These are phyloP conservation scores for Nesidiocoris tenuis DNA, from an alignment of 2,888 invertebrate species.

Conservation along the genomic window DNA sequence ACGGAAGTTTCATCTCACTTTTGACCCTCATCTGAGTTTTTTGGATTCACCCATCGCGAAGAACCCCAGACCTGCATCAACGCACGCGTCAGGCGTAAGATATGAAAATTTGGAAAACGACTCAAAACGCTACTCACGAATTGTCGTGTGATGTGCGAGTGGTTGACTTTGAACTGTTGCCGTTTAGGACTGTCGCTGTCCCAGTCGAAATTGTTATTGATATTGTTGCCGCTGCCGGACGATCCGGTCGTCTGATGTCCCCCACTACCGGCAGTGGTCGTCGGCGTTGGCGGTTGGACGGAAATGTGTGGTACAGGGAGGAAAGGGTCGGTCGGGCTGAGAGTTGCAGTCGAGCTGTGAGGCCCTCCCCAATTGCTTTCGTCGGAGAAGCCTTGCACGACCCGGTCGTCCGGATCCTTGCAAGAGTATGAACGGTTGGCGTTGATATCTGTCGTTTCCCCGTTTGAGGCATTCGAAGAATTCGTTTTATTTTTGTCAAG, in stretches of 20 bases:
- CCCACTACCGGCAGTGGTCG: constrained; percentile 28
- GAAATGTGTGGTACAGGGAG: constrained; percentile 65
- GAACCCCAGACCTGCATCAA: too few species aligned
- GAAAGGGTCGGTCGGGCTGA: constrained; percentile 55
- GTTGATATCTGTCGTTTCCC: constrained; percentile 47
- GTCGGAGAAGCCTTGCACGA: constrained; percentile 45
- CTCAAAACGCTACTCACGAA: too few species aligned
- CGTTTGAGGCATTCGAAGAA: constrained; percentile 38
- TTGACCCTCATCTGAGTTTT: too few species aligned
- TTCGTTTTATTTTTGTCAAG: constrained; percentile 55
- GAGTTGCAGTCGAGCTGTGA: constrained; percentile 43
- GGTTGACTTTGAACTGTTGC: constrained; percentile 38
- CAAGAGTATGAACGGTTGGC: constrained; percentile 45
- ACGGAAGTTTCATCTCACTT: too few species aligned
- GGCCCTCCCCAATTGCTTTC: constrained; percentile 48
- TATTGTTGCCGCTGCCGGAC: constrained; percentile 46
- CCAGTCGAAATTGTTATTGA: constrained; percentile 49
- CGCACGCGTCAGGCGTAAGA: too few species aligned
- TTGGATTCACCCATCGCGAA: too few species aligned
- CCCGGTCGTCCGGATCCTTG: constrained; percentile 10
- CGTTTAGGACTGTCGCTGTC: constrained; percentile 32
- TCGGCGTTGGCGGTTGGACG: constrained; percentile 71
- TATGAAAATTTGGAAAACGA: too few species aligned
- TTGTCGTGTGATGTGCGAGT: constrained; percentile 9
- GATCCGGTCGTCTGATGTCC: constrained; percentile 10